Percentiles rank a stretch among this genome's conserved stretches.
phyloP scores from a whole-genome alignment of 2,888 invertebrate genomes.

The Tachina grossa region DNA sequence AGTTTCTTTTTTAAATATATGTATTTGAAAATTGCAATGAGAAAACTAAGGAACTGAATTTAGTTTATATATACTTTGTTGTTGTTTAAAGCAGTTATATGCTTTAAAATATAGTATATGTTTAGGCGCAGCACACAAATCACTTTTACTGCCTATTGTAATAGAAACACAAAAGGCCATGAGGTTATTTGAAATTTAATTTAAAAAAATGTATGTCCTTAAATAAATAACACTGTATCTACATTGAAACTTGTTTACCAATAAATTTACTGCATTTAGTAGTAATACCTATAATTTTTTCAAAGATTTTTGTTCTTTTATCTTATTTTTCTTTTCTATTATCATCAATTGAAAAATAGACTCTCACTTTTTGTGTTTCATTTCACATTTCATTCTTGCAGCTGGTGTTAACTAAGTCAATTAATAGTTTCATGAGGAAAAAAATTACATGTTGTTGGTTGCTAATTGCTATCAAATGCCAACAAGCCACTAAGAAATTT shows the following conservation, averaged over 20 bases:
- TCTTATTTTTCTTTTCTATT: background rate
- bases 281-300: background rate
- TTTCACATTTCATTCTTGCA: constrained; percentile 8
- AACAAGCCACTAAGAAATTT: constrained; percentile 11
- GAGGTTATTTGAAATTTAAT: background rate
- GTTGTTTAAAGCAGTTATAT: background rate
- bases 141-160: constrained; percentile 59
- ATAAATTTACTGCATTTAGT: constrained; percentile 38
- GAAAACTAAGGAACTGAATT: background rate
- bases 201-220: background rate
- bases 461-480: constrained; percentile 28
- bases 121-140: constrained; percentile 70
- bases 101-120: constrained; percentile 53
- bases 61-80: background rate
- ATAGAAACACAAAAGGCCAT: constrained; percentile 34
- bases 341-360: background rate
- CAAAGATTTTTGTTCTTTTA: background rate
- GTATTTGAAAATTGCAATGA: background rate
- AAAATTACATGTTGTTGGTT: constrained; percentile 2
- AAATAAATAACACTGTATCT: background rate
- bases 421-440: constrained; percentile 8
- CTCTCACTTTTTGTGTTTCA: constrained; percentile 14
- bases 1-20: constrained; percentile 2
- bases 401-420: constrained; percentile 33
- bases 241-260: constrained; percentile 4